Percentiles rank a stretch among this genome's conserved stretches.
Evolutionary conservation across 1,140 invertebrate species (phyloP).

Genomic region (Magallana ariakensis): DNA sequence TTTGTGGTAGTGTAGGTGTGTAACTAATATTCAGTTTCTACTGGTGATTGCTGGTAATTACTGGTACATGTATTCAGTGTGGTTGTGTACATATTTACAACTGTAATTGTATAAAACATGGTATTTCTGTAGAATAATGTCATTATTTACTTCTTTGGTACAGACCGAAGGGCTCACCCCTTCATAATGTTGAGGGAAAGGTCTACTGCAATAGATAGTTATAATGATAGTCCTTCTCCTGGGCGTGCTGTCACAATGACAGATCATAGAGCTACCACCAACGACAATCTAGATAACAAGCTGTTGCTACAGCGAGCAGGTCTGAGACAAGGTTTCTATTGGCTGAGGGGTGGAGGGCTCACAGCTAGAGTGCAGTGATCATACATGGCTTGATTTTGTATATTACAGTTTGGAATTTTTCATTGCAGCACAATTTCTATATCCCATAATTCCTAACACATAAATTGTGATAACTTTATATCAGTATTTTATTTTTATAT

Average conservation of each 20-base stretch:
- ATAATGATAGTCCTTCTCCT: neutral
- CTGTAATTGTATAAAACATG: no score
- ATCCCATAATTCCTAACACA: neutral
- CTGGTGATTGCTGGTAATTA: no score
- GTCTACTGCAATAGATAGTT: neutral
- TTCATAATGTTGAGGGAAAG: constrained; percentile 5
- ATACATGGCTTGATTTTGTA: neutral
- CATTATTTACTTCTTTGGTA: neutral
- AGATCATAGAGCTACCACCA: constrained; percentile 3
- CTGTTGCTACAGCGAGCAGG: constrained; percentile 3
- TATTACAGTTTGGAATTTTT: neutral
- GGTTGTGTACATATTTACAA: no score
- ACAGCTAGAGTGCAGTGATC: neutral
- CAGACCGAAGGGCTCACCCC: neutral
- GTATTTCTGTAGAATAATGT: no score
- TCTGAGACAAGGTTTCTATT: neutral
- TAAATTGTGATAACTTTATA: neutral
- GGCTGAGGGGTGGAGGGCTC: constrained; percentile 14
- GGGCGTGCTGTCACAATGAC: neutral
- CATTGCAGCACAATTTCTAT: neutral
- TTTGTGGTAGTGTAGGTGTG: neutral
- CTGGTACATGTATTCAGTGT: no score
- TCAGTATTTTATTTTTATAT: neutral
- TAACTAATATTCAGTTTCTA: neutral
- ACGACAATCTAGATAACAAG: neutral